Base-by-base conservation (phyloP, 1,140 invertebrate species). In the Belonocnema kinseyi region DNA sequence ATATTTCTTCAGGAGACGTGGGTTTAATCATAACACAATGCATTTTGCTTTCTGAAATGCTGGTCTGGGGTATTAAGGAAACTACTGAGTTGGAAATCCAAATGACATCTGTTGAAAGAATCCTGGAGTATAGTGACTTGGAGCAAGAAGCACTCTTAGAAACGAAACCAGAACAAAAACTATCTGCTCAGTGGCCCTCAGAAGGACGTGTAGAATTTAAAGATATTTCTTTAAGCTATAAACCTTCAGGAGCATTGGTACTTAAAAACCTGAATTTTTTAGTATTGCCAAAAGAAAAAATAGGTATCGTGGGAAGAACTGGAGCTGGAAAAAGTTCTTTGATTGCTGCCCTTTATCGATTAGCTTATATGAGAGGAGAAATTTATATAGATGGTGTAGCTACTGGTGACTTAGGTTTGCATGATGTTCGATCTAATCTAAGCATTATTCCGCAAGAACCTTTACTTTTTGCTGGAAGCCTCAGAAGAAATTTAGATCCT, bases 1-100 rank as follows among this genome's bases (percentile, higher is more conserved):
- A 86, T 4, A 81, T 84, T 7, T 81, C 87, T 52, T 92, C 93
- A 3, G 94, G 94, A 12, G 90, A 93, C 52, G 96, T 97, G 16
- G 97, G 97, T 11, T 88, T 98, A 19, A 95, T 95, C 0, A 95
- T 98, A 74, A 96, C 96, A 0, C 97, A 97, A 86, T 94, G 95
- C 0, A 93, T 97, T 84, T 93, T 94, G 1, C 86, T 98, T 70
- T 95, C 95, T 8, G 95, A 96, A 1, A 94, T 95, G 92, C 93
- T 98, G 74, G 96, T 97, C 90, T 96, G 95, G 93, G 96, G 95
- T 11, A 94, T 97, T 76, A 91, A 95, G 61, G 96, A 97, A 85
- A 94, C 94, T 13, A 94, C 93, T 14, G 93, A 94, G 82, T 91
- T 94, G 10, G 91, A 94, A 82, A 96, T 95, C 74, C 94, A 97